A percentile compares a stretch with the other conserved stretches of the same genome.
Conservation (phyloP, 2,113 vertebrate genomes). For the Okapia johnstoni region DNA sequence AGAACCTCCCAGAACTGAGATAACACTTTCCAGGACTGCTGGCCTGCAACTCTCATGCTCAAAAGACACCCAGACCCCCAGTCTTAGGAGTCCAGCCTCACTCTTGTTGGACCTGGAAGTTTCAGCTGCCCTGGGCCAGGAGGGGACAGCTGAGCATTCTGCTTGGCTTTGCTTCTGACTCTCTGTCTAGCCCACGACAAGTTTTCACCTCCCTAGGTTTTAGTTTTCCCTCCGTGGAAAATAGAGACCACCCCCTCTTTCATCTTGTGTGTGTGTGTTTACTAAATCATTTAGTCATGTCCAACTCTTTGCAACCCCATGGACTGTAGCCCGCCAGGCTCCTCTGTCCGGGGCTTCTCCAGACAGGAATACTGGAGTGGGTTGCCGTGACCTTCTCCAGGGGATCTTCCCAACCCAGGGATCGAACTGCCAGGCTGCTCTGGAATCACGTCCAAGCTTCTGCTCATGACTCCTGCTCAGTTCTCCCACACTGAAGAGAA, state of each 20-base stretch:
- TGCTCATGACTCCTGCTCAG: background rate
- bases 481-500: background rate
- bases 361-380: background rate
- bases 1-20: background rate
- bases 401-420: background rate
- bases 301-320: background rate
- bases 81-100: background rate
- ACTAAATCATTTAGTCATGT: background rate
- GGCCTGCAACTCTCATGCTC: background rate
- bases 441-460: background rate
- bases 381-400: background rate
- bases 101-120: background rate
- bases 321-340: background rate
- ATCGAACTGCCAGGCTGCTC: background rate
- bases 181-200: background rate
- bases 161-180: background rate
- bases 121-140: background rate
- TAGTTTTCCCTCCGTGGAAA: background rate
- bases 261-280: rapidly evolving
- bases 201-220: background rate
- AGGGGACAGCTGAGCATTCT: background rate
- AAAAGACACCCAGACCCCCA: background rate
- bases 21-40: background rate
- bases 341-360: background rate
- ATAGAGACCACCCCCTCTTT: background rate